These are phyloP conservation scores for Bolborhynchus lineola DNA, from an alignment of 2,113 vertebrate genomes.

Conservation along the genomic window DNA sequence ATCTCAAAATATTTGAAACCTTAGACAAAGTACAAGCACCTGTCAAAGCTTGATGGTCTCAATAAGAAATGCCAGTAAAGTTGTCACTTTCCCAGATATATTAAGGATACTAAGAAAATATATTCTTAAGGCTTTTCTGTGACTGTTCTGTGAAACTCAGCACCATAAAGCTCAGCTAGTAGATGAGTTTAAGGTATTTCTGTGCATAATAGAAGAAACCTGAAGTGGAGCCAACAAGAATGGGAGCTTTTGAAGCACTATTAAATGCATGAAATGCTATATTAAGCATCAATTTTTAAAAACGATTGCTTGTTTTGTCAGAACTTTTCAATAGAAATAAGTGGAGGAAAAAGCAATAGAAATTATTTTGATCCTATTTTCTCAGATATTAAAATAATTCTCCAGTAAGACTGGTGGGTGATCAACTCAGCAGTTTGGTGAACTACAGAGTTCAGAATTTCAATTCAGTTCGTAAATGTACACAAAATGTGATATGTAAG, in stretches of 20 bases:
- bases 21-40: not conserved
- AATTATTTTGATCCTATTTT: not conserved
- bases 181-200: not conserved
- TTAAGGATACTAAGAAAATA: not conserved
- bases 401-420: not conserved
- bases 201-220: not conserved
- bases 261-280: slow-evolving; percentile 11
- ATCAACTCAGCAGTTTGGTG: not conserved
- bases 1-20: not conserved
- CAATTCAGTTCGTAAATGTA: not conserved
- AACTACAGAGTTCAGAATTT: not conserved
- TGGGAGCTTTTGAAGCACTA: not conserved
- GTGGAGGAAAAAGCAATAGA: not conserved
- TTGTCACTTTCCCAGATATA: not conserved
- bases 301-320: not conserved
- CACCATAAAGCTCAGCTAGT: not conserved
- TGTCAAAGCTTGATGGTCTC: not conserved
- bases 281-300: not conserved
- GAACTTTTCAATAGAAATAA: not conserved
- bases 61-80: not conserved
- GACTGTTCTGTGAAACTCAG: not conserved
- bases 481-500: not conserved
- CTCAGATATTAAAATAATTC: not conserved
- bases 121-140: not conserved
- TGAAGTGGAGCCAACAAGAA: not conserved